Conservation (phyloP, 2,113 vertebrate species). For the Eulemur macaco region DNA sequence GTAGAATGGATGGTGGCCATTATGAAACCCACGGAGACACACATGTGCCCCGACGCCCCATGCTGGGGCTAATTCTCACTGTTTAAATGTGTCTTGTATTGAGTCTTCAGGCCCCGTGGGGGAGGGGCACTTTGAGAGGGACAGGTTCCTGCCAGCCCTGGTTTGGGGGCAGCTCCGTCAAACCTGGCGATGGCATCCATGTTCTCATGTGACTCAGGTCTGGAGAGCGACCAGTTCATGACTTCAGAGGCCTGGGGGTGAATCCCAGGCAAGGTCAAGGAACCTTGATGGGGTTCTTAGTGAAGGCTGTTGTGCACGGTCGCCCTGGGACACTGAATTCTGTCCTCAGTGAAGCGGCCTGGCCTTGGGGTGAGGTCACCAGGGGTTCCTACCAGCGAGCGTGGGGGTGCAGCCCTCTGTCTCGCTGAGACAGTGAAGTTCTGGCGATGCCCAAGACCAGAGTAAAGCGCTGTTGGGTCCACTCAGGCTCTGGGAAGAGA, state of each 20-base stretch:
- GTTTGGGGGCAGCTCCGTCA: neutral
- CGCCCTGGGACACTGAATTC: neutral
- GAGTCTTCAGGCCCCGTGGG: neutral
- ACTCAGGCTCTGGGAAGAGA: rapidly evolving
- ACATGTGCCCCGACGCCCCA: too few species aligned
- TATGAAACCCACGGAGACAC: too few species aligned
- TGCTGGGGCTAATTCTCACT: rapidly evolving
- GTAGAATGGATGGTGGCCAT: rapidly evolving
- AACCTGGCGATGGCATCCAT: neutral
- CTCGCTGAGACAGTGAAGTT: too few species aligned
- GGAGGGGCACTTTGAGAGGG: neutral
- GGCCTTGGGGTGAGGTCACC: neutral
- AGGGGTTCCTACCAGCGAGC: too few species aligned
- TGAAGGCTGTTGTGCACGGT: rapidly evolving
- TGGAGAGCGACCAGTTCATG: neutral
- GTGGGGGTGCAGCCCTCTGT: neutral
- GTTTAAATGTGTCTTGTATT: rapidly evolving
- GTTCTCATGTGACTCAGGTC: neutral
- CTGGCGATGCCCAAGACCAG: rapidly evolving
- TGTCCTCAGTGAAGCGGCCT: neutral
- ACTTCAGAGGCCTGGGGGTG: neutral
- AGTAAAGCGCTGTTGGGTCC: rapidly evolving
- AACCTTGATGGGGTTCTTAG: too few species aligned
- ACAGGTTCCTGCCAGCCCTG: neutral
- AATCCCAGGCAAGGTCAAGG: neutral